Evolutionary conservation across 2,888 invertebrate genomes (phyloP).

Genomic region (Abscondita cerata): DNA sequence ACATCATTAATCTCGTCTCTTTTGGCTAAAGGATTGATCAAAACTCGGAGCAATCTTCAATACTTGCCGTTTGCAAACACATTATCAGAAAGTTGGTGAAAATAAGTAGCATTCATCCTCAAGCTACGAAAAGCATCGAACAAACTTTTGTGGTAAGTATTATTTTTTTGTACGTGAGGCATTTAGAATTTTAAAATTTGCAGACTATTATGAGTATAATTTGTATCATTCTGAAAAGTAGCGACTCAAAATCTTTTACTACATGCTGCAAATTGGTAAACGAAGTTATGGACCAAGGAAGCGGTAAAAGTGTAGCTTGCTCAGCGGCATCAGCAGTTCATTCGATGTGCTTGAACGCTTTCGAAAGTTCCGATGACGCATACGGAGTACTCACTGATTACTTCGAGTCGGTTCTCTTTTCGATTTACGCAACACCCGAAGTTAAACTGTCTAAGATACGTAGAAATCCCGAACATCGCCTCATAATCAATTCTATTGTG

Average conservation of each 20-base stretch:
- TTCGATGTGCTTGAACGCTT: not conserved
- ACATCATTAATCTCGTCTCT: not conserved
- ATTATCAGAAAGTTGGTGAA: not conserved
- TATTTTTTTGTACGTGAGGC: too few species aligned
- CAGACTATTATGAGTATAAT: conserved; percentile 15
- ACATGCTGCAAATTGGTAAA: not conserved
- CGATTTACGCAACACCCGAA: conserved; percentile 15
- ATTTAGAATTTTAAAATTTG: conserved; percentile 1
- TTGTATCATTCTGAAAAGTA: not conserved
- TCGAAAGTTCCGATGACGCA: not conserved
- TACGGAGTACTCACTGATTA: conserved; percentile 11
- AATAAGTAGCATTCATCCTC: not conserved
- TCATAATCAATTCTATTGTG: conserved; percentile 24
- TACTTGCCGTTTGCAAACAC: not conserved
- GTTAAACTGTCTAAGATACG: conserved; percentile 18
- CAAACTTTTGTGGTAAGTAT: conserved; percentile 20
- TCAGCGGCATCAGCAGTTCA: not conserved
- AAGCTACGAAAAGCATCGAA: conserved; percentile 1
- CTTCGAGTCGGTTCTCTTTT: conserved; percentile 19
- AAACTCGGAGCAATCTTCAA: not conserved
- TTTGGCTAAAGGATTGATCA: not conserved
- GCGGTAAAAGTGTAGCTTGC: not conserved
- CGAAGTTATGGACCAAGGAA: not conserved
- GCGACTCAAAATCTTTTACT: not conserved
- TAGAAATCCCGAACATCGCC: conserved; percentile 23